Evolutionary conservation across 2,113 vertebrate genomes (phyloP).

Genomic region (Apodemus sylvaticus): DNA sequence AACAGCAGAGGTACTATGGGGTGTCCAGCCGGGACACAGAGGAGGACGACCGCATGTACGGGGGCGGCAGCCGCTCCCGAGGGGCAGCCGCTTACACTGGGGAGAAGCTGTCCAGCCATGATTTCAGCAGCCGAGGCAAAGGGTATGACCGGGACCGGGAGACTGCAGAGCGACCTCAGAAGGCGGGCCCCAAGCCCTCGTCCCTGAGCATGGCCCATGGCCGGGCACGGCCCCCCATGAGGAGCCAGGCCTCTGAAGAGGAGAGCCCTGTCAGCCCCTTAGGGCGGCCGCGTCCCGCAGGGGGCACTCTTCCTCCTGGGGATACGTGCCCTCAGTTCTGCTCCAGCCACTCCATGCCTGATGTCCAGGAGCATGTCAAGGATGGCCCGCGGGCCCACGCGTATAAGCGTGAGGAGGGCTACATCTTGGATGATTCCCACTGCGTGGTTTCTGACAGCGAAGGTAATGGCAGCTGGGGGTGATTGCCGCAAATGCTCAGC

Average conservation of each 20-base stretch:
- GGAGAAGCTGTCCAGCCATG: slow-evolving; percentile 93
- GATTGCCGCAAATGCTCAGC: slow-evolving; percentile 83
- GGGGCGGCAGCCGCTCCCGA: slow-evolving; percentile 90
- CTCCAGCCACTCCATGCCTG: slow-evolving; percentile 98
- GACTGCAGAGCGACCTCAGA: slow-evolving; percentile 91
- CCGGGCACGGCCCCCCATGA: slow-evolving; percentile 92
- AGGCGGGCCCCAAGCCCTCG: slow-evolving; percentile 87
- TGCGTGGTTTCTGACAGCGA: slow-evolving; percentile 99
- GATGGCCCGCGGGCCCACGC: slow-evolving; percentile 95
- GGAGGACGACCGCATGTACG: slow-evolving; percentile 93
- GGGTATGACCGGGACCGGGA: slow-evolving; percentile 92
- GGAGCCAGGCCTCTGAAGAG: slow-evolving; percentile 95
- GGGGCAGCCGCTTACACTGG: slow-evolving; percentile 91
- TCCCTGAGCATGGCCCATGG: slow-evolving; percentile 87
- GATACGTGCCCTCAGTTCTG: slow-evolving; percentile 96
- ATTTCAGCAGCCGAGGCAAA: slow-evolving; percentile 91
- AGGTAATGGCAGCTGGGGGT: slow-evolving; percentile 96
- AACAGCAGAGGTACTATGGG: slow-evolving; percentile 96
- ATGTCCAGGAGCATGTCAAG: slow-evolving; percentile 98
- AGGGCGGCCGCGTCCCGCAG: slow-evolving; percentile 90
- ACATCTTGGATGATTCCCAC: slow-evolving; percentile 97
- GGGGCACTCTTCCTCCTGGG: slow-evolving; percentile 87
- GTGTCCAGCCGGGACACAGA: slow-evolving; percentile 92
- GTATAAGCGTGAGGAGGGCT: slow-evolving; percentile 97
- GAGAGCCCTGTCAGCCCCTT: slow-evolving; percentile 96